Conservation (phyloP, 2,113 vertebrate genomes). For the Pardalotus punctatus region DNA sequence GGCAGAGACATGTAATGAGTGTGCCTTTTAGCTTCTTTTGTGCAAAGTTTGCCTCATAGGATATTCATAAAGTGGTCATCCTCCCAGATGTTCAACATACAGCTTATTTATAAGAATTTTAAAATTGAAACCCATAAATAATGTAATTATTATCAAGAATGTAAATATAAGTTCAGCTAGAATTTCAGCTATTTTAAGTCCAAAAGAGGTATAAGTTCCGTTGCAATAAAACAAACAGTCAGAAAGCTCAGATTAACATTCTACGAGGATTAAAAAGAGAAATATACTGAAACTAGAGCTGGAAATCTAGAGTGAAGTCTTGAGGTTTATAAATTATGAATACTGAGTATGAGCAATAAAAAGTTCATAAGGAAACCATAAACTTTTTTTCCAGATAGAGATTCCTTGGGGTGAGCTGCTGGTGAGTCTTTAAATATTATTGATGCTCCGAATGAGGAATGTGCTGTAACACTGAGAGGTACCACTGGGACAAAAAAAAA, state of each 20-base stretch:
- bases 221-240: background rate
- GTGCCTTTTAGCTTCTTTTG: background rate
- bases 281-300: background rate
- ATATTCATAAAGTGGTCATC: background rate
- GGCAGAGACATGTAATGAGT: background rate
- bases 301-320: background rate
- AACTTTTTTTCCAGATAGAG: background rate
- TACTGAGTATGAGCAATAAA: background rate
- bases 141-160: background rate
- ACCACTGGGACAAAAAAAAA: background rate
- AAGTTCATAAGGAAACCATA: background rate
- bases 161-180: background rate
- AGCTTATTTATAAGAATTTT: background rate
- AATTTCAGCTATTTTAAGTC: background rate
- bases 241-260: background rate
- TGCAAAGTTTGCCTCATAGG: background rate
- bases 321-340: constrained; percentile 12
- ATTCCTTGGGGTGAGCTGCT: background rate
- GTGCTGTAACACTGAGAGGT: background rate
- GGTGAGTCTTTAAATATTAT: background rate
- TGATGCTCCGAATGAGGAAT: background rate
- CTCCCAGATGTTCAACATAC: background rate
- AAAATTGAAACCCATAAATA: background rate
- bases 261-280: background rate
- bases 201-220: background rate